Percentiles rank a stretch among this genome's conserved stretches.
phyloP scores from a whole-genome alignment of 2,888 invertebrate genomes.

The Parnassius orleans region DNA sequence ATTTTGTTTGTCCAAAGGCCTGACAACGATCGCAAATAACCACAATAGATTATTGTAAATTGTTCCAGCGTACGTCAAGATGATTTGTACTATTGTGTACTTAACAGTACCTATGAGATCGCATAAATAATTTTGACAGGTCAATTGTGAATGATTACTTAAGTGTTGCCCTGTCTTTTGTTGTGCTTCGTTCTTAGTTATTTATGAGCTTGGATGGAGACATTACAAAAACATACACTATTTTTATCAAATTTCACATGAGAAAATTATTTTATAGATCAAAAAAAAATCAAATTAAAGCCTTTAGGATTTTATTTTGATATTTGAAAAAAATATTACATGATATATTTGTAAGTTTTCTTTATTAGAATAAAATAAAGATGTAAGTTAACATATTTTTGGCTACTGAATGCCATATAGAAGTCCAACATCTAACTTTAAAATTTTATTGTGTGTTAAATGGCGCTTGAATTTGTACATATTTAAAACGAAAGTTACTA shows the following conservation, averaged over 20 bases:
- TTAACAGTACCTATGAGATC: conserved; percentile 36
- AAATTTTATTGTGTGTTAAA: not conserved
- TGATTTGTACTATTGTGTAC: conserved; percentile 42
- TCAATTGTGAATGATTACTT: conserved; percentile 40
- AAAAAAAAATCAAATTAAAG: not conserved
- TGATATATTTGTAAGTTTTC: no score
- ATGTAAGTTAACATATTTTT: no score
- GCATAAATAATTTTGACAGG: conserved; percentile 39
- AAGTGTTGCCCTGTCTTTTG: conserved; percentile 30
- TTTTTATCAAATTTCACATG: conserved; percentile 2
- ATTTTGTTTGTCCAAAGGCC: conserved; percentile 26
- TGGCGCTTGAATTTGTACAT: conserved; percentile 4
- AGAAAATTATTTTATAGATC: not conserved
- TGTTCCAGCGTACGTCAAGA: conserved; percentile 36
- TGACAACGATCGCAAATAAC: conserved; percentile 29
- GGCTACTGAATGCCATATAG: no score
- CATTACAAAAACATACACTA: conserved; percentile 17
- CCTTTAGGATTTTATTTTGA: no score
- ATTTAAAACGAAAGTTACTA: conserved; percentile 39
- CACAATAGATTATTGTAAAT: conserved; percentile 42
- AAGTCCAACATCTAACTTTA: no score
- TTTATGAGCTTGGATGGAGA: conserved; percentile 4
- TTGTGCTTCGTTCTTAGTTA: conserved; percentile 1
- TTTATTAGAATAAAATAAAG: no score
- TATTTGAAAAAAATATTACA: no score